Evolutionary conservation across 1,140 invertebrate genomes (phyloP).

Genomic region (Trissolcus basalis): DNA sequence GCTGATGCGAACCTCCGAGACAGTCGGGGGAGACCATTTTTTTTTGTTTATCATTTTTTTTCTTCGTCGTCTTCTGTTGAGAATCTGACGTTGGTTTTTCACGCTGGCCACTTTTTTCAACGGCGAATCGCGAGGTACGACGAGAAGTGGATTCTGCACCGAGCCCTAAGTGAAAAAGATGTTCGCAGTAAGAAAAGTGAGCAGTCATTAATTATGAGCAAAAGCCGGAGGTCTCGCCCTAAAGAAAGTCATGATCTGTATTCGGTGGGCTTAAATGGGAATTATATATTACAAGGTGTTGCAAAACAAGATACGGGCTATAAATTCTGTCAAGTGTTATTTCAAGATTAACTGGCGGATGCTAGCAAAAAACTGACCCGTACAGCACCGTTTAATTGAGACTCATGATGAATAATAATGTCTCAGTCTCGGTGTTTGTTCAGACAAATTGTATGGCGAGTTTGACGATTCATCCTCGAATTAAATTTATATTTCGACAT

Average conservation of each 20-base stretch:
- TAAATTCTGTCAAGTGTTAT: constrained; percentile 32
- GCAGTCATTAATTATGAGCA: constrained; percentile 43
- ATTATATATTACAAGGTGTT: constrained; percentile 50
- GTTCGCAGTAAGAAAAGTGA: constrained; percentile 34
- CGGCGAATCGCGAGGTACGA: constrained; percentile 23
- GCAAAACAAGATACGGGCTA: constrained; percentile 21
- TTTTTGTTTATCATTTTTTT: no score
- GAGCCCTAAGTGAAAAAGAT: constrained; percentile 42
- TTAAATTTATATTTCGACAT: no score
- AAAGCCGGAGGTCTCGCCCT: constrained; percentile 16
- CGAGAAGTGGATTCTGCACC: constrained; percentile 29
- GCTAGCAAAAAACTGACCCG: constrained; percentile 7
- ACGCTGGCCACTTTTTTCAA: not conserved
- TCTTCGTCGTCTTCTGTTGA: constrained; percentile 14
- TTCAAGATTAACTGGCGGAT: constrained; percentile 17
- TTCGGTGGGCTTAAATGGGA: constrained; percentile 46
- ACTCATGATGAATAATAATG: constrained; percentile 1
- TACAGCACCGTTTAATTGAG: not conserved
- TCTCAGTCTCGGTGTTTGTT: not conserved
- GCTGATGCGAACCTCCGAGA: no score
- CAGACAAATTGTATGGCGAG: not conserved
- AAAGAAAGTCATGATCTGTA: constrained; percentile 50
- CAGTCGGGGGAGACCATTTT: no score
- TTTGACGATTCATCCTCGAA: not conserved
- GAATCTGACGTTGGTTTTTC: constrained; percentile 27